A percentile compares a stretch with the other conserved stretches of the same genome.
Conservation (phyloP, 2,797 vertebrate species). For the Heliangelus exortis region DNA sequence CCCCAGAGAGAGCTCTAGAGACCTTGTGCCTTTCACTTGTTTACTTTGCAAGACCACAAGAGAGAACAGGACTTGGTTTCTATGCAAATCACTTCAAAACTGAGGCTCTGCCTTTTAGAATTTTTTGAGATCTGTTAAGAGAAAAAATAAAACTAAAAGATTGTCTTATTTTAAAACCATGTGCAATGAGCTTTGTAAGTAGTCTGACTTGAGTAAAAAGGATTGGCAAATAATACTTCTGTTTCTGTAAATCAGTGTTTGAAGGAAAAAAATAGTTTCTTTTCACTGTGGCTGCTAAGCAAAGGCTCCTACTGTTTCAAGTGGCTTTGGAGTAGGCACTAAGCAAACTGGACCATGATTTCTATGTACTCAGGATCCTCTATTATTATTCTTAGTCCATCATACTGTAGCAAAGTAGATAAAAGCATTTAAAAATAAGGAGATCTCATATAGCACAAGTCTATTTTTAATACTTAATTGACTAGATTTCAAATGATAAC, state of each 20-base stretch:
- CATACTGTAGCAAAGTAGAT: background rate
- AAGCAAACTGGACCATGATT: background rate
- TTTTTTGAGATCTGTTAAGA: background rate
- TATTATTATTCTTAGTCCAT: conserved; percentile 10
- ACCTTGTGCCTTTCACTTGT: background rate
- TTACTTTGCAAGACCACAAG: background rate
- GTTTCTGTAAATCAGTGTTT: background rate
- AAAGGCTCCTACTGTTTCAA: conserved; percentile 8
- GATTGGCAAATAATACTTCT: background rate
- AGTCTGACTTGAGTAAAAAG: background rate
- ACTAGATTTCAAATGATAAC: conserved; percentile 1
- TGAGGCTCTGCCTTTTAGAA: background rate
- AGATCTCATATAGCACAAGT: background rate
- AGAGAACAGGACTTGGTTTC: background rate
- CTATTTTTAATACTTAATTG: conserved; percentile 43
- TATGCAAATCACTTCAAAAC: background rate
- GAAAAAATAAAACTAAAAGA: background rate
- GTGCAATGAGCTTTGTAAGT: background rate
- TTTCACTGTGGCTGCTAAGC: background rate
- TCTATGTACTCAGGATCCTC: background rate
- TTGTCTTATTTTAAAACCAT: background rate
- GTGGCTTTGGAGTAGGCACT: conserved; percentile 10
- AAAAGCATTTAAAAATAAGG: conserved; percentile 34
- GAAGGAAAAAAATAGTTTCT: background rate
- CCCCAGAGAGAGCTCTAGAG: background rate